Base-by-base conservation (phyloP, 2,888 invertebrate genomes). In the Drosophila macrothrix region DNA sequence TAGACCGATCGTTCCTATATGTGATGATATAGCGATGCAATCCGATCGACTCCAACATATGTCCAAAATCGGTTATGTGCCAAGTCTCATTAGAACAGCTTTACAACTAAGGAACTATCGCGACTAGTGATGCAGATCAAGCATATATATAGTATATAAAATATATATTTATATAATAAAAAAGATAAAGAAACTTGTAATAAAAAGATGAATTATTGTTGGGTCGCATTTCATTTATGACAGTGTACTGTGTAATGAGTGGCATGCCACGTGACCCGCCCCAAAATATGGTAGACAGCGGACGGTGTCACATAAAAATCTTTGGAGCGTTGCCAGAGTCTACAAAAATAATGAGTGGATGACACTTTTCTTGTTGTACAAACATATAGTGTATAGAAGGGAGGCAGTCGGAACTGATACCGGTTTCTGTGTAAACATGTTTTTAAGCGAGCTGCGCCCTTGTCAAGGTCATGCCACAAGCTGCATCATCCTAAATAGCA, bases 371-470 rank as follows among this genome's bases (percentile, higher is more conserved):
- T n/a, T 3, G 12, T 3, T 22, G 1, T 14, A 14, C 19, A 39
- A 39, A 19, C 6, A 5, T 29, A n/a, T 39, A 3, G 25, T 29
- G 28, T 28, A 19, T 12, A 4, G 39, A 14, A 12, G 16, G 3
- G 19, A 16, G 22, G 16, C 2, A 16, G 35, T 37, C n/a, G 19
- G 52, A 60, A 58, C 46, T 65, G 31, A 64, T 61, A 84, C 86
- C 88, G 86, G 85, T 85, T 79, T 83, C 33, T 43, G 58, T 60
- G 67, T 66, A 81, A 85, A 83, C 83, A 86, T 70, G 84, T 87
- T 80, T 80, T 63, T 25, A 29, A 55, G 63, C 58, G 67, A 67
- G 74, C 80, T 86, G 83, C 88, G 85, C 85, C 88, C 88, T 86
- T 88, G 85, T 78, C 85, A 85, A 85, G 85, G 85, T 85, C 83